A percentile compares a stretch with the other conserved stretches of the same genome.
phyloP scores from a whole-genome alignment of 2,797 vertebrate genomes.

The Sphenodon punctatus region DNA sequence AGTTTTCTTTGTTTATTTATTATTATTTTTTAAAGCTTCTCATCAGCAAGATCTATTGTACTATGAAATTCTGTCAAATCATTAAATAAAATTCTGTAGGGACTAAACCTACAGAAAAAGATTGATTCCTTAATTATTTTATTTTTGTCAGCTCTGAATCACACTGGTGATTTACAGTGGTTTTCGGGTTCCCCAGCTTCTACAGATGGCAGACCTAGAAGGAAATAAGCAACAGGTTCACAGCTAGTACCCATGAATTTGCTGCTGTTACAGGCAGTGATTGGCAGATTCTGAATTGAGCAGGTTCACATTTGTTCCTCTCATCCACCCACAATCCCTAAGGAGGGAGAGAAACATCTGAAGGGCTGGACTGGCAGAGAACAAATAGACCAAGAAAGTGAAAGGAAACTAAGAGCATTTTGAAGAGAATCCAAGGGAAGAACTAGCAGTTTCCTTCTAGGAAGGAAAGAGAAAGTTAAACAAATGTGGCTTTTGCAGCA shows the following conservation, averaged over 20 bases:
- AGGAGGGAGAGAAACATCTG: background rate
- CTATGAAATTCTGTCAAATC: background rate
- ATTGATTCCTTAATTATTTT: too few species aligned
- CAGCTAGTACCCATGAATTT: fast-evolving
- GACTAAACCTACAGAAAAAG: background rate
- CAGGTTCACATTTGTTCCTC: slow-evolving; percentile 49
- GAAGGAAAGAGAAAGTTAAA: slow-evolving; percentile 54
- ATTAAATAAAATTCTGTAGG: background rate
- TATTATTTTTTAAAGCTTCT: too few species aligned
- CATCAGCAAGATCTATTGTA: background rate
- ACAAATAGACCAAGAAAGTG: slow-evolving; percentile 32
- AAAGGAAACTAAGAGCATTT: slow-evolving; percentile 41
- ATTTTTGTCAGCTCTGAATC: too few species aligned
- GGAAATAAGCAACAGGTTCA: background rate
- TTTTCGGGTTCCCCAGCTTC: background rate
- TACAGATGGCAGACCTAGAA: background rate
- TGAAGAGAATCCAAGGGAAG: slow-evolving; percentile 37
- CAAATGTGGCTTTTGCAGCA: slow-evolving; percentile 12
- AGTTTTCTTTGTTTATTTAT: too few species aligned
- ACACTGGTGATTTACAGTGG: background rate
- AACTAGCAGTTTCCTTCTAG: slow-evolving; percentile 39
- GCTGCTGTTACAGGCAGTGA: background rate
- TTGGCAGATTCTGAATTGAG: background rate
- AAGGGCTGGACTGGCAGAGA: slow-evolving; percentile 12
- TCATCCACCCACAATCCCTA: slow-evolving; percentile 62